Evolutionary conservation across 2,888 invertebrate species (phyloP), one percentile per base, ranked within the genome.

Genomic region (Bedellia somnulentella): DNA sequence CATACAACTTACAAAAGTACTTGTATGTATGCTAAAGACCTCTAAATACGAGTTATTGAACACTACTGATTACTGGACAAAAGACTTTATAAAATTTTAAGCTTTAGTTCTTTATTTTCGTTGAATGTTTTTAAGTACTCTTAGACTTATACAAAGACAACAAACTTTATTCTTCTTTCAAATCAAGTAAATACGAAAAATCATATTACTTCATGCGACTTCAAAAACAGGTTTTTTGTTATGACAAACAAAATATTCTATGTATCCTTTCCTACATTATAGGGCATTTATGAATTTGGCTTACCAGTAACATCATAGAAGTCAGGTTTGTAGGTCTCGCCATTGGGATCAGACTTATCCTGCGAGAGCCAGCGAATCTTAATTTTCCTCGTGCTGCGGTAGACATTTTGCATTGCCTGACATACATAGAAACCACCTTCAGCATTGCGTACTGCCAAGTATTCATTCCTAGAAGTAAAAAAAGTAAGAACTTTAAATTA

Each of bases 291-390:
- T n/a, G n/a, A n/a, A n/a, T n/a, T n/a, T 6, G 5, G 29, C 43
- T 34, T 58, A 86, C 90, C 91, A 47, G 90, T 93, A 38, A 81
- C 78, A 56, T 94, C 93, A 57, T 92, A 90, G 64, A 93, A 94
- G 67, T 93, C 93, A 1, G 92, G 89, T 35, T 87, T 87, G 68
- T 91, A 93, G 2, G 87, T 82, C 59, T 85, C 85, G 2, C 83
- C 83, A 6, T 79, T 68, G 17, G 80, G 68, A 37, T 81, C 80
- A 1, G 63, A 57, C 60, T 84, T 83, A 42, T 87, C 86, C 54
- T 89, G 87, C 0, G 90, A 89, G 30, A 93, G 70, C 94, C 94
- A 94, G 49, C 92, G 86, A 46, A 94, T 93, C 51, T 87, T 87
- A 52, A 93, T 92, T 57, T 86, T 86, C 35, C 86, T 82, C 17